A percentile compares a stretch with the other conserved stretches of the same genome.
Conservation (phyloP, 2,113 vertebrate genomes). For the Saccopteryx leptura region DNA sequence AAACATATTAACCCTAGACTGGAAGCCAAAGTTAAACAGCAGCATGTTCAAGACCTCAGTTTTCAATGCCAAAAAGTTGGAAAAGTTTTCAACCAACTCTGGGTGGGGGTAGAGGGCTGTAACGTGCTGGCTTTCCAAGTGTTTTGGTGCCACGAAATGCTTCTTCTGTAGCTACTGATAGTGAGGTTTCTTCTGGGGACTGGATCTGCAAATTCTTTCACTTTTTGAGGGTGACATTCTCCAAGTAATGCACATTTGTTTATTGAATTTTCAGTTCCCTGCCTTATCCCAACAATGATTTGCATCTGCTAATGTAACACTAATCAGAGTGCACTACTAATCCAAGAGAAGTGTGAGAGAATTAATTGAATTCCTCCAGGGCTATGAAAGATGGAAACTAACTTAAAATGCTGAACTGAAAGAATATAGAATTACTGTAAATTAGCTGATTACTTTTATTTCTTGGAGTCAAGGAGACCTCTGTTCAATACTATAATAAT, state of each 20-base stretch:
- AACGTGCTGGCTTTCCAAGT: not conserved
- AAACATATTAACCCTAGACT: not conserved
- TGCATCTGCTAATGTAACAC: constrained; percentile 21
- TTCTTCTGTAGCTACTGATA: not conserved
- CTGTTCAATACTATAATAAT: not conserved
- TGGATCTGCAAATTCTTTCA: not conserved
- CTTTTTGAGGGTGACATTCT: not conserved
- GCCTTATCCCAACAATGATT: constrained; percentile 43
- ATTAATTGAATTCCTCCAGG: constrained; percentile 53
- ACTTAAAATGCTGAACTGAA: constrained; percentile 34
- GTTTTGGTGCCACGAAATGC: not conserved
- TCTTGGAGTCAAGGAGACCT: not conserved
- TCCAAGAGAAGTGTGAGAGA: constrained; percentile 28
- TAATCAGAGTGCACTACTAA: constrained; percentile 33
- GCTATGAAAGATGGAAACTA: not conserved
- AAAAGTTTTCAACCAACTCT: not conserved
- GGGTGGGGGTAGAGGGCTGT: not conserved
- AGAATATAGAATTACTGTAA: not conserved
- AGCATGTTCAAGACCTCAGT: not conserved
- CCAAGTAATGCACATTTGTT: not conserved
- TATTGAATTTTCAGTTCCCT: constrained; percentile 54
- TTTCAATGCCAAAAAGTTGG: constrained; percentile 33
- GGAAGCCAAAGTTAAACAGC: not conserved
- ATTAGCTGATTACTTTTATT: constrained; percentile 25
- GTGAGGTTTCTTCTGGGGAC: not conserved